Evolutionary conservation across 2,797 vertebrate genomes (phyloP).

Genomic region (Hephaestus fuliginosus): DNA sequence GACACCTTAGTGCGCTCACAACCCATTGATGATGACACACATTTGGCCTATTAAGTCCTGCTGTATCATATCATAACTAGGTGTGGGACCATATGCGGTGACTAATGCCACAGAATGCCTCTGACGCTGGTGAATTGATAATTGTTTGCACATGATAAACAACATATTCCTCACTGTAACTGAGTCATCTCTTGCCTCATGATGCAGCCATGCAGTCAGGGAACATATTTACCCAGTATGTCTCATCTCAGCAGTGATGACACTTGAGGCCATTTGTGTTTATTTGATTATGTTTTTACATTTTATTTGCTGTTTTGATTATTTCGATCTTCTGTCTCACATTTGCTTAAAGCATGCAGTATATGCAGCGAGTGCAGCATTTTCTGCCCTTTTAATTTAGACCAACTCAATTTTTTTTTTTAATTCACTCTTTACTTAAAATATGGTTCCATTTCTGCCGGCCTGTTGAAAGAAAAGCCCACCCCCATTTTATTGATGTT

Average conservation of each 20-base stretch:
- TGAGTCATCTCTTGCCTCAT: constrained; percentile 75
- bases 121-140: constrained; percentile 78
- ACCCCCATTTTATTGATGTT: constrained; percentile 10
- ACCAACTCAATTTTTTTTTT: background rate
- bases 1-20: constrained; percentile 36
- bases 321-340: background rate
- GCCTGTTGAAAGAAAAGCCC: constrained; percentile 17
- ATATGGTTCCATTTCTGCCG: constrained; percentile 4
- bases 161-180: constrained; percentile 71
- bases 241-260: constrained; percentile 57
- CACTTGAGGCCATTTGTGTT: constrained; percentile 35
- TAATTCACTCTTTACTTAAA: background rate
- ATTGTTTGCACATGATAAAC: constrained; percentile 79
- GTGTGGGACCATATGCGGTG: constrained; percentile 74
- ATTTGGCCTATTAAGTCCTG: constrained; percentile 64
- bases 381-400: constrained; percentile 1
- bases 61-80: constrained; percentile 67
- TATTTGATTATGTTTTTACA: background rate
- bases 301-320: background rate
- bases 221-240: constrained; percentile 58
- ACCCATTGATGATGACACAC: constrained; percentile 69
- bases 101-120: constrained; percentile 76
- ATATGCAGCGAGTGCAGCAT: background rate
- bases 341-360: constrained; percentile 12
- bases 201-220: constrained; percentile 62